Conservation (phyloP, 2,113 vertebrate species). For the Tiliqua scincoides region DNA sequence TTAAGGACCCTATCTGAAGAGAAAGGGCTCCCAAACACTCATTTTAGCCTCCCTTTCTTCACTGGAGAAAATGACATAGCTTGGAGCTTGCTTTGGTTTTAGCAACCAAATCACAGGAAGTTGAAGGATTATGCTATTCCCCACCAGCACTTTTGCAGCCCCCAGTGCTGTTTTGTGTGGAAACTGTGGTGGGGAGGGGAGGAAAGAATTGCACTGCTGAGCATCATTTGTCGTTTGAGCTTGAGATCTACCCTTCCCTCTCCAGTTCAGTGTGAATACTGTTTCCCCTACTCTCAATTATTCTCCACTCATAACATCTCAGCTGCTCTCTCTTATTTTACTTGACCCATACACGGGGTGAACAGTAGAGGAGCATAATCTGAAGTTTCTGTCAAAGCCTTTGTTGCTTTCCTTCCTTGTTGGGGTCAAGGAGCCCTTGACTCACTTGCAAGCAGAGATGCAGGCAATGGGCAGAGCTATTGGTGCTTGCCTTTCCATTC, state of each 20-base stretch:
- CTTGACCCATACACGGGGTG: not conserved
- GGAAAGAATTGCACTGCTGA: not conserved
- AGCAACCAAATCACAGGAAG: no score
- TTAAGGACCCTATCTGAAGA: no score
- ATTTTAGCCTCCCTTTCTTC: not conserved
- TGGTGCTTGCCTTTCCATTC: not conserved
- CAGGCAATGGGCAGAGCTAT: not conserved
- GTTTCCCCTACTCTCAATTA: not conserved
- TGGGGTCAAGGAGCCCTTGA: no score
- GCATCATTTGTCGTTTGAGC: no score
- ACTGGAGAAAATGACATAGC: not conserved
- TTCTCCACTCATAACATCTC: not conserved
- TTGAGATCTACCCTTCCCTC: no score
- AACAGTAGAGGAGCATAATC: not conserved
- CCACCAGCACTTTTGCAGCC: not conserved
- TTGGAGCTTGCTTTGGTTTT: not conserved
- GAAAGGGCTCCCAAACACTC: not conserved
- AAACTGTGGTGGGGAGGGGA: not conserved
- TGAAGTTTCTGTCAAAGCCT: not conserved
- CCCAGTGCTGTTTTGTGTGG: not conserved
- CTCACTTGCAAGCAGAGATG: not conserved
- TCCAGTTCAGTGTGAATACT: not conserved
- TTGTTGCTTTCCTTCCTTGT: no score
- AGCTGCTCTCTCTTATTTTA: no score
- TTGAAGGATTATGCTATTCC: no score